Base-by-base conservation (phyloP, 2,888 invertebrate genomes). In the Nycteola revayana region DNA sequence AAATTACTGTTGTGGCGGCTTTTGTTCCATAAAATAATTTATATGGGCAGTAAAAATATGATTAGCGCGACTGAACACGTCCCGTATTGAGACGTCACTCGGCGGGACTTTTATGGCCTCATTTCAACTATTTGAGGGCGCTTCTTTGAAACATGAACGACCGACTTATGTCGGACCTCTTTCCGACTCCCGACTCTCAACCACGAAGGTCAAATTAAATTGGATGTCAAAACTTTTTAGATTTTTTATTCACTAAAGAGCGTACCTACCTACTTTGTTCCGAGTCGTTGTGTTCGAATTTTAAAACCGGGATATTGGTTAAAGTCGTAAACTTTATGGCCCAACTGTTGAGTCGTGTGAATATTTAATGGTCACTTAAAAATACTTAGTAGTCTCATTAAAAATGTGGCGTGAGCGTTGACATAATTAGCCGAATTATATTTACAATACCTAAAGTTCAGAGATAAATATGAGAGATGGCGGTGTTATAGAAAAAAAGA, bases 401-500 rank as follows among this genome's bases (percentile, higher is more conserved):
- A 6, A 18, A 11, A 28, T 26, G 32, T 10, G 17, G 35, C 2
- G 23, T 21, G 11, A 18, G 24, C 28, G 28, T 7, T 20, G n/a
- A 14, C 5, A 14, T 14, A 14, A 14, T 14, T 14, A 14, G 5
- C 5, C 5, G 2, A 14, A 14, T 14, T 14, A 14, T 14, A 14
- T 14, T n/a, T 21, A n/a, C 7, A 24, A 56, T 52, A 41, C 17
- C 39, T 42, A 70, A 64, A 58, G 63, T 55, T 61, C 63, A 23
- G 27, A 49, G 56, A 70, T 73, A 72, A 68, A 75, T 74, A 75
- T 77, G 81, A 85, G 81, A 85, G 74, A 84, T 84, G 85, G 75
- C 79, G 76, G 78, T 70, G 78, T 83, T 85, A 84, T 84, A 87
- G 84, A 85, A 86, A 89, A 56, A 89, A 89, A 88, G 81, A 88